A percentile compares a stretch with the other conserved stretches of the same genome.
phyloP scores from a whole-genome alignment of 1,140 invertebrate species.

The Formica exsecta region DNA sequence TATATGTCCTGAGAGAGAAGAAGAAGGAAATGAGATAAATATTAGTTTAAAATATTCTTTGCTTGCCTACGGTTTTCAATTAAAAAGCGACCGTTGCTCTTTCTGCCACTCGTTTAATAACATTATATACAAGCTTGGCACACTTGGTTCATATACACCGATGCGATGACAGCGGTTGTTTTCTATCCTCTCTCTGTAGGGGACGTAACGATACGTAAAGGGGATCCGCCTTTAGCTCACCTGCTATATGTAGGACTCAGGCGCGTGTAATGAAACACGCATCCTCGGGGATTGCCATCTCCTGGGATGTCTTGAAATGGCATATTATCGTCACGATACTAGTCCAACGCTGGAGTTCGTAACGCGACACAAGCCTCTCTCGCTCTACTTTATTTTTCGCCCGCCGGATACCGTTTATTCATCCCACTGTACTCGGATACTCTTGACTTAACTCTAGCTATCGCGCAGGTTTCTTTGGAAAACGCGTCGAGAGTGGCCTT shows the following conservation, averaged over 20 bases:
- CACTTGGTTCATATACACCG: not conserved
- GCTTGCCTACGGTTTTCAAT: not conserved
- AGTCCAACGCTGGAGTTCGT: not conserved
- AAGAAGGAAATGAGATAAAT: not conserved
- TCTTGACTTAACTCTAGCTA: slow-evolving; percentile 62
- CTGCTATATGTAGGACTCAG: slow-evolving; percentile 20
- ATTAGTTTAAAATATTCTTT: not conserved
- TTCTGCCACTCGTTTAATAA: not conserved
- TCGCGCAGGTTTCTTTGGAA: slow-evolving; percentile 49
- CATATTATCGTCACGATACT: slow-evolving; percentile 33
- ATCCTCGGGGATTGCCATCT: slow-evolving; percentile 14
- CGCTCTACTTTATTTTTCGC: slow-evolving; percentile 25
- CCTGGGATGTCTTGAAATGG: slow-evolving; percentile 43
- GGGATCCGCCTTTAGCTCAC: slow-evolving; percentile 33
- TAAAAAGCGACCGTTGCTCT: not conserved
- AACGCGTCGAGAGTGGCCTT: slow-evolving; percentile 60
- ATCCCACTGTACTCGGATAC: slow-evolving; percentile 52
- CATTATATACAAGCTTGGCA: not conserved
- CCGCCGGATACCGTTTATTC: not conserved
- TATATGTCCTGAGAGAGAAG: not conserved
- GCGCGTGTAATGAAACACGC: slow-evolving; percentile 57
- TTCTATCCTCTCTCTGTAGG: slow-evolving; percentile 8
- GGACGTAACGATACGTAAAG: slow-evolving; percentile 23
- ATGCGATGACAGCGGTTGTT: not conserved
- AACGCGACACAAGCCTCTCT: not conserved